phyloP scores from a whole-genome alignment of 2,888 invertebrate species.

The Molorchus minor region DNA sequence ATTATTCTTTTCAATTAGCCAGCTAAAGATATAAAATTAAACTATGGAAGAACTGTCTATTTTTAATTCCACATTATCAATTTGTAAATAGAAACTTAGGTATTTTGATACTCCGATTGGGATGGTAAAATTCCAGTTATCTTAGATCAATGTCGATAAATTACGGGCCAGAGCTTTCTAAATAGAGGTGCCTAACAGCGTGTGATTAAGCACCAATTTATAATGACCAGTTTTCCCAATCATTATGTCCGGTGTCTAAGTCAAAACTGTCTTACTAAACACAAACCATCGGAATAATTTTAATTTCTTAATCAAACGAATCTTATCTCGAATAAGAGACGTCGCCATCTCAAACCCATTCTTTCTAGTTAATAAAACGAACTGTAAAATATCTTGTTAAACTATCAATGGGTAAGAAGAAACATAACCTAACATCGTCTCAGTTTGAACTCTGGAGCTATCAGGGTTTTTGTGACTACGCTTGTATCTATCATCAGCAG shows the following conservation, averaged over 20 bases:
- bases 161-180: too few relatives aligned
- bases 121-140: too few relatives aligned
- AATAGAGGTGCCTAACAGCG: too few relatives aligned
- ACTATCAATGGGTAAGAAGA: conserved; percentile 13
- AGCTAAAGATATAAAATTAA: too few relatives aligned
- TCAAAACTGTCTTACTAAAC: conserved; percentile 1
- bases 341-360: conserved; percentile 13
- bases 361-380: conserved; percentile 13
- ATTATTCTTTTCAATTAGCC: too few relatives aligned
- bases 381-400: conserved; percentile 15
- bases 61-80: too few relatives aligned
- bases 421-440: conserved; percentile 24
- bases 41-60: too few relatives aligned
- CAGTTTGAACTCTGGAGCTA: conserved; percentile 13
- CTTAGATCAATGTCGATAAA: too few relatives aligned
- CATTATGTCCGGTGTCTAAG: neutral
- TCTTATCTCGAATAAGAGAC: conserved; percentile 13
- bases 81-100: too few relatives aligned
- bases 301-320: conserved; percentile 12
- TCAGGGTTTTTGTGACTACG: conserved; percentile 20
- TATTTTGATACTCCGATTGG: too few relatives aligned
- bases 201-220: too few relatives aligned
- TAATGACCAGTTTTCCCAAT: neutral
- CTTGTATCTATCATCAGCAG: conserved; percentile 35
- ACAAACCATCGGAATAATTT: conserved; percentile 6